These are phyloP conservation scores for Pogoniulus pusillus DNA, from an alignment of 2,797 vertebrate species.

Conservation along the genomic window DNA sequence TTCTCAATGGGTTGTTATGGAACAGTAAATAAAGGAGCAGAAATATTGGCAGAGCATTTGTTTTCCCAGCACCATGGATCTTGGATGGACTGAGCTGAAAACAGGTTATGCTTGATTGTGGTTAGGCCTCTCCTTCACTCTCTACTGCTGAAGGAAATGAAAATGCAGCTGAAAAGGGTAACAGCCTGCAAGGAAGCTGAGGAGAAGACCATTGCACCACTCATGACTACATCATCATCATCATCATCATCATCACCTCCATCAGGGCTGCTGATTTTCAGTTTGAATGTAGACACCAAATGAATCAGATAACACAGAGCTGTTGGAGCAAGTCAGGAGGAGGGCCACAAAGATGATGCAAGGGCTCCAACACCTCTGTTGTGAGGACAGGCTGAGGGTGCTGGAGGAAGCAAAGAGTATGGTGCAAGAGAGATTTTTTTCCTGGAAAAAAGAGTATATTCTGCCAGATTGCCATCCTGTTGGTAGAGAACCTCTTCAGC, in stretches of 20 bases:
- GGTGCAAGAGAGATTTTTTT: neutral
- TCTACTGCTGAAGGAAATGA: neutral
- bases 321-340: too few species aligned
- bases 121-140: neutral
- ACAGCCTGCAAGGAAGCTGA: neutral
- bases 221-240: rapidly evolving
- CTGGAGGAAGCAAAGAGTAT: neutral
- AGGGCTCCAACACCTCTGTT: too few species aligned
- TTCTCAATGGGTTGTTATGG: neutral
- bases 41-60: conserved; percentile 8
- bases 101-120: neutral
- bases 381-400: too few species aligned
- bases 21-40: conserved; percentile 8
- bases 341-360: too few species aligned
- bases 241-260: neutral
- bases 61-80: conserved; percentile 7
- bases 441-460: neutral
- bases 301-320: neutral
- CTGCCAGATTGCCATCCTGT: neutral
- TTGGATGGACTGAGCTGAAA: neutral
- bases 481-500: neutral
- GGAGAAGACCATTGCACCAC: neutral
- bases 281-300: neutral
- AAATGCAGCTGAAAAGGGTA: neutral
- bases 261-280: neutral